Evolutionary conservation across 2,888 invertebrate species (phyloP), one percentile per base, ranked within the genome.

Genomic region (Corythucha ciliata): DNA sequence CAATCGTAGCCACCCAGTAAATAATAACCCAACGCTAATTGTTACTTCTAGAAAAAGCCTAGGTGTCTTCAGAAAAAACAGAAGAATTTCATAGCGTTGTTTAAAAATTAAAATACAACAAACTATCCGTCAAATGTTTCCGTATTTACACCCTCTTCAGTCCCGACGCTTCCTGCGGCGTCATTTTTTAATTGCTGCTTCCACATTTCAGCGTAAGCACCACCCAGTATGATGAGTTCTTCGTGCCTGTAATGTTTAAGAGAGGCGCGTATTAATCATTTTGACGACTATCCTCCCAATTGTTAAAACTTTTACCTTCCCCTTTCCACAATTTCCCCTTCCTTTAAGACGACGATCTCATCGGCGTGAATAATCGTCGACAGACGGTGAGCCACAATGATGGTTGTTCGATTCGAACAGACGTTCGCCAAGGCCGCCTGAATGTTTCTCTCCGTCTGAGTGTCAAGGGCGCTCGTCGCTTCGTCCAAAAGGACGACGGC

Each of bases 301-400:
- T 33, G 4, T 33, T 33, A 16, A 16, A 5, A 16, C n/a, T 68
- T 75, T 68, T 74, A 84, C 72, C 76, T 82, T 67, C 96, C 97
- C 56, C 89, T 76, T 69, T 97, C 96, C 2, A 86, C 79, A 58
- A 97, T 90, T 67, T 81, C 80, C 2, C 97, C 96, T 2, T 94
- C 89, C 64, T 83, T 81, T 32, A 97, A 69, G 1, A 97, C 96
- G 5, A 96, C 70, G 63, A 97, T 97, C 69, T 91, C 86, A 71
- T 96, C 87, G 0, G 93, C 92, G 67, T 94, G 85, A 58, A 93
- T 89, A 53, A 97, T 80, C 0, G 96, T 97, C 0, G 94, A 94
- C 40, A 97, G 69, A 51, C 91, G 78, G 70, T 97, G 96, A 0
- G 97, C 96, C 27, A 97, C 87, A 48, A 96, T 87, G 7, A 97